Percentiles rank a stretch among this genome's conserved stretches.
phyloP scores from a whole-genome alignment of 2,797 vertebrate genomes.

The Sebastes kiyomatsui region DNA sequence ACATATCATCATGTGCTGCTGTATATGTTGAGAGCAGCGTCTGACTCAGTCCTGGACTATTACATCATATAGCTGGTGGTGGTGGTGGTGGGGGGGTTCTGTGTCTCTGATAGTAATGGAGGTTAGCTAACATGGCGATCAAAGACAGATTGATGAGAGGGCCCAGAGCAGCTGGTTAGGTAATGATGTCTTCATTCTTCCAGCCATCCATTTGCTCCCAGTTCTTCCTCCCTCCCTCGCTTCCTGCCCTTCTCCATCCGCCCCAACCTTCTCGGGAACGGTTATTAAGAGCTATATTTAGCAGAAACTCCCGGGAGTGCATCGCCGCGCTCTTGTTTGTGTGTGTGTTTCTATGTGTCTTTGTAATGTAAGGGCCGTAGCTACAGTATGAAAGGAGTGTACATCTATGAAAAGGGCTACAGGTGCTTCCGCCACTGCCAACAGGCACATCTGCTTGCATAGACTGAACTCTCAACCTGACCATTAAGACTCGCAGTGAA shows the following conservation, averaged over 20 bases:
- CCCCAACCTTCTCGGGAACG: conserved; percentile 39
- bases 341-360: conserved; percentile 34
- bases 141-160: conserved; percentile 62
- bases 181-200: conserved; percentile 63
- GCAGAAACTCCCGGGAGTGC: conserved; percentile 13
- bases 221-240: conserved; percentile 21
- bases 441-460: conserved; percentile 52
- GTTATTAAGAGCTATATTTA: conserved; percentile 74
- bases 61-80: conserved; percentile 15
- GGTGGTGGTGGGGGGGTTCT: background rate
- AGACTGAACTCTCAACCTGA: conserved; percentile 28
- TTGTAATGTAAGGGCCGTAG: conserved; percentile 19
- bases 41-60: background rate
- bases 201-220: conserved; percentile 47
- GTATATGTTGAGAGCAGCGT: background rate
- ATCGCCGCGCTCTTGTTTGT: conserved; percentile 5
- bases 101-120: conserved; percentile 31
- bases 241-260: conserved; percentile 52
- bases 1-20: background rate
- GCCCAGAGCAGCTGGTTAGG: conserved; percentile 55
- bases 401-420: conserved; percentile 31
- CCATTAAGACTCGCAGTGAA: conserved; percentile 10
- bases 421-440: conserved; percentile 18
- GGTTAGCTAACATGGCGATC: conserved; percentile 39
- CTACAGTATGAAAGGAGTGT: conserved; percentile 43